These are phyloP conservation scores for Coboldia fuscipes DNA, from an alignment of 1,140 invertebrate species.

Conservation along the genomic window DNA sequence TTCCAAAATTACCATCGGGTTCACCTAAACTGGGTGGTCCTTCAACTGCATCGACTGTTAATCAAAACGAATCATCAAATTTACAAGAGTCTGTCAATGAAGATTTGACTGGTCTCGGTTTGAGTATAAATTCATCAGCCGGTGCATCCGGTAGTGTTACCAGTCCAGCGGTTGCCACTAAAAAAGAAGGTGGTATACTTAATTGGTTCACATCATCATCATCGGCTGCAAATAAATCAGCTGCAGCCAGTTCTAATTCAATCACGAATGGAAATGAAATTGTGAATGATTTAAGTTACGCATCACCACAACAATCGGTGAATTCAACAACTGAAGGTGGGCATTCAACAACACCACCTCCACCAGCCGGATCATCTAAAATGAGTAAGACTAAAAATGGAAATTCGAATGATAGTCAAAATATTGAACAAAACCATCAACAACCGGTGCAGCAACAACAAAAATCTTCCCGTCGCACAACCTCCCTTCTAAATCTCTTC, in stretches of 20 bases:
- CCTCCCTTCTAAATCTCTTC: slow-evolving; percentile 83
- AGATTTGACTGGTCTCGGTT: too few relatives aligned
- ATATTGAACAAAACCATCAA: slow-evolving; percentile 10
- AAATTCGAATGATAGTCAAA: slow-evolving; percentile 13
- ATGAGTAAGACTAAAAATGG: slow-evolving; percentile 8
- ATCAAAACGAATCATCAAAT: too few relatives aligned
- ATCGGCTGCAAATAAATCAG: not conserved
- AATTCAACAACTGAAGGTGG: slow-evolving; percentile 7
- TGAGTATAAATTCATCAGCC: too few relatives aligned
- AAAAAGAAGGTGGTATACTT: slow-evolving; percentile 4
- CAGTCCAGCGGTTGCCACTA: too few relatives aligned
- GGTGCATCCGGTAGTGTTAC: too few relatives aligned
- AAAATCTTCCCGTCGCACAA: slow-evolving; percentile 71
- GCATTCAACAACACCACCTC: slow-evolving; percentile 7
- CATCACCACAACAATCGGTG: slow-evolving; percentile 8
- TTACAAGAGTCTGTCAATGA: too few relatives aligned
- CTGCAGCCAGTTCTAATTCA: not conserved
- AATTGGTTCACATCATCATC: slow-evolving; percentile 8
- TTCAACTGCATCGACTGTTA: too few relatives aligned
- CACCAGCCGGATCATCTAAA: slow-evolving; percentile 6
- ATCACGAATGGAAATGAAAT: not conserved
- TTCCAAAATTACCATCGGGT: too few relatives aligned
- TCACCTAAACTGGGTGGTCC: too few relatives aligned
- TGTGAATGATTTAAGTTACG: too few relatives aligned
- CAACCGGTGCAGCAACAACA: slow-evolving; percentile 24